A percentile compares a stretch with the other conserved stretches of the same genome.
phyloP scores from a whole-genome alignment of 2,888 invertebrate species.

The Papilio demoleus region DNA sequence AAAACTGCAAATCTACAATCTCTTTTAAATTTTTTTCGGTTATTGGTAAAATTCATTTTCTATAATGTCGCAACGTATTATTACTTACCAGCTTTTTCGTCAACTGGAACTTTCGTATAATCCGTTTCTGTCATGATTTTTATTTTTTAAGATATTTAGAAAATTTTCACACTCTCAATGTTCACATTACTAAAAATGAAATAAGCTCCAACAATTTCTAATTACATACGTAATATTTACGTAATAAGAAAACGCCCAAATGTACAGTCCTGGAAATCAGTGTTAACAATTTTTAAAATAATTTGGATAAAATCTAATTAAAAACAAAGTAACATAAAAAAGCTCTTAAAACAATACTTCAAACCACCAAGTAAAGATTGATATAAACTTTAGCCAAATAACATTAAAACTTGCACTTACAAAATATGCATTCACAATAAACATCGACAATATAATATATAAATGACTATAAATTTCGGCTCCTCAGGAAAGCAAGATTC shows the following conservation, averaged over 20 bases:
- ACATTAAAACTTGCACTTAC: too few species aligned
- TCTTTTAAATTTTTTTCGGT: too few species aligned
- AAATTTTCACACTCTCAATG: background rate
- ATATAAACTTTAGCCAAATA: background rate
- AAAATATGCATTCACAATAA: too few species aligned
- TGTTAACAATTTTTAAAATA: background rate
- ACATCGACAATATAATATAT: too few species aligned
- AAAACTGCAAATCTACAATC: too few species aligned
- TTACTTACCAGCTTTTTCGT: conserved; percentile 48
- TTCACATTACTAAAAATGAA: conserved; percentile 8
- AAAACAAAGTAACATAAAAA: background rate
- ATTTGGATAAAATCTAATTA: background rate
- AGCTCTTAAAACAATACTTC: background rate
- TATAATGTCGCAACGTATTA: too few species aligned
- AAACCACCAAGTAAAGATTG: background rate
- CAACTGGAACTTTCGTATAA: conserved; percentile 50
- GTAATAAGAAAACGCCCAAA: background rate
- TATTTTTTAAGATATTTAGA: conserved; percentile 20
- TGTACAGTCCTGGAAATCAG: conserved; percentile 10
- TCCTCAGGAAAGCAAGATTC: too few species aligned
- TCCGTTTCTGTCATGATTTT: conserved; percentile 44
- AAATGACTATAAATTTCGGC: too few species aligned
- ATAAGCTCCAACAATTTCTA: background rate
- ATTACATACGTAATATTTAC: conserved; percentile 4
- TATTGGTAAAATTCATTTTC: too few species aligned